Conservation (phyloP, 2,797 vertebrate species). For the Taeniopygia guttata region DNA sequence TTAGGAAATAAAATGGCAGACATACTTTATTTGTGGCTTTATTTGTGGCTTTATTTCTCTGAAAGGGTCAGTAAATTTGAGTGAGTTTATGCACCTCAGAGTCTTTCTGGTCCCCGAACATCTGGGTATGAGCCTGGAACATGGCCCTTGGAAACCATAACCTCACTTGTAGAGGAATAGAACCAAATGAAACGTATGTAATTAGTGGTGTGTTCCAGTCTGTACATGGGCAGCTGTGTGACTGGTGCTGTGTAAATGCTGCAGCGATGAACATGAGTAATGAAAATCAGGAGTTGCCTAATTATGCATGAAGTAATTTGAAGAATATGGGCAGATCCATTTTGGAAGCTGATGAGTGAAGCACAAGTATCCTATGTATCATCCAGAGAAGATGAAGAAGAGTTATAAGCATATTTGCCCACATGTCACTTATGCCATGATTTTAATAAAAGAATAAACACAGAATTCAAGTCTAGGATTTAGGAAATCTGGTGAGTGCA, state of each 20-base stretch:
- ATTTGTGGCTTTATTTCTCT: neutral
- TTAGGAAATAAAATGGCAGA: neutral
- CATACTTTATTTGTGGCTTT: neutral
- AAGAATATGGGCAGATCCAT: neutral
- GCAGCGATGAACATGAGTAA: neutral
- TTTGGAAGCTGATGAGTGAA: constrained; percentile 21
- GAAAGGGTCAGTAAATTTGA: constrained; percentile 1
- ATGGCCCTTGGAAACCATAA: constrained; percentile 1
- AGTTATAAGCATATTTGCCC: neutral
- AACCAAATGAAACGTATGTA: neutral
- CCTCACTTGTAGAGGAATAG: neutral
- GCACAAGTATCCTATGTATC: neutral
- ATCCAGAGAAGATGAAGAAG: neutral
- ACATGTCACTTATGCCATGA: neutral
- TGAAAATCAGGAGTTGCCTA: constrained; percentile 4
- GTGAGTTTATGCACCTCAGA: neutral
- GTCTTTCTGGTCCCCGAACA: constrained; percentile 22
- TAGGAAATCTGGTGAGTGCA: neutral
- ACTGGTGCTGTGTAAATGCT: neutral
- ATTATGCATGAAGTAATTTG: constrained; percentile 35
- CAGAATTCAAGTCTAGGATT: neutral
- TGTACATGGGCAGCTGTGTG: neutral
- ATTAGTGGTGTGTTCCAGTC: neutral
- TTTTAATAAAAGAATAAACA: neutral
- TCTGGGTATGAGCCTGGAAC: constrained; percentile 8